Conservation (phyloP, 2,888 invertebrate species). For the Digitonthophagus gazella region DNA sequence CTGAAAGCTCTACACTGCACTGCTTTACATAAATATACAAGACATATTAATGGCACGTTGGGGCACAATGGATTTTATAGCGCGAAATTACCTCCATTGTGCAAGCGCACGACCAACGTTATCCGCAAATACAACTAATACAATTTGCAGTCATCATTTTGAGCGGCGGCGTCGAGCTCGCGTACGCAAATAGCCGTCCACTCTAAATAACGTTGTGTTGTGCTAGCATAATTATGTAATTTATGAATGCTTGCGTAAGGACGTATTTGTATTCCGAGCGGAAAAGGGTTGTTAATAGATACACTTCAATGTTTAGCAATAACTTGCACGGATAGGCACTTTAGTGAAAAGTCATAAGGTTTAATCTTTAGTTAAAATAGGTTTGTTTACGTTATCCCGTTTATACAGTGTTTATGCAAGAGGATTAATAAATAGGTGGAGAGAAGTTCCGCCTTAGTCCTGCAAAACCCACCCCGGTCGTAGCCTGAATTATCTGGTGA, state of each 20-base stretch:
- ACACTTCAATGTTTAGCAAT: neutral
- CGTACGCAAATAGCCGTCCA: neutral
- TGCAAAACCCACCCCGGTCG: neutral
- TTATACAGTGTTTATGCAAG: neutral
- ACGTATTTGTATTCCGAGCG: neutral
- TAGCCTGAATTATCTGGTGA: conserved; percentile 39
- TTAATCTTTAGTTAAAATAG: no score
- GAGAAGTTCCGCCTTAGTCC: neutral
- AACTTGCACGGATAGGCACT: neutral
- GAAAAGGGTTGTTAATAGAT: neutral
- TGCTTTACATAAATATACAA: neutral
- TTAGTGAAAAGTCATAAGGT: no score
- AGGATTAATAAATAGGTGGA: neutral
- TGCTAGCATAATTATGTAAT: neutral
- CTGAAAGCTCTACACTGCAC: neutral
- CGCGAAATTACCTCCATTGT: neutral
- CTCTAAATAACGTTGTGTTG: neutral
- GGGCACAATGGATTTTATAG: neutral
- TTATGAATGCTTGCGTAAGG: neutral
- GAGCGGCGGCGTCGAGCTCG: neutral
- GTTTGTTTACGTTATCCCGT: neutral
- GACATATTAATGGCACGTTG: neutral
- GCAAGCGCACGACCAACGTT: neutral
- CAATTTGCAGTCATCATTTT: neutral
- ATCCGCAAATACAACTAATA: neutral